phyloP scores from a whole-genome alignment of 2,888 invertebrate genomes.

The Mimas tiliae region DNA sequence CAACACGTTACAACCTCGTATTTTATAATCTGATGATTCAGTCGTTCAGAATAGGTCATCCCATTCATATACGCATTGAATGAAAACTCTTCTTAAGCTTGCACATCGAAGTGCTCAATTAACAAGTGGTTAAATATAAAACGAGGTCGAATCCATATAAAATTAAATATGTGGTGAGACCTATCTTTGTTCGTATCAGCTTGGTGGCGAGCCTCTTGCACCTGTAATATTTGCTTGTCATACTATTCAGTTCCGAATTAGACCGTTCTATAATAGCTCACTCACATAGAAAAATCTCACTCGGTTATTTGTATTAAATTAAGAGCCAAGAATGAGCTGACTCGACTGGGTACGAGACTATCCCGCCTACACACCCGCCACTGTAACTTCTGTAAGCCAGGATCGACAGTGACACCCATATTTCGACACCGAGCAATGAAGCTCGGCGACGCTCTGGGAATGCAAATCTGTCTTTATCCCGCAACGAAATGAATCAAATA shows the following conservation, averaged over 20 bases:
- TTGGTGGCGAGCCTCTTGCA: not conserved
- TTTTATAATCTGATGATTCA: slow-evolving; percentile 8
- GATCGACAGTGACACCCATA: too few species aligned
- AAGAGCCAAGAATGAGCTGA: too few species aligned
- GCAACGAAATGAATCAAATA: too few species aligned
- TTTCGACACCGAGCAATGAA: too few species aligned
- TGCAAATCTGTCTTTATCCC: too few species aligned
- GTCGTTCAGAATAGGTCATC: not conserved
- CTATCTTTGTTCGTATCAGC: not conserved
- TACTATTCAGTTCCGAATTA: slow-evolving; percentile 4
- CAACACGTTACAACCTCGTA: slow-evolving; percentile 21
- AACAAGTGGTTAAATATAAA: slow-evolving; percentile 27
- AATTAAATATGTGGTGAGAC: slow-evolving; percentile 4
- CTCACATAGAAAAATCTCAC: not conserved
- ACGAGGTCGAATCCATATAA: slow-evolving; percentile 25
- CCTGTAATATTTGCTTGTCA: not conserved
- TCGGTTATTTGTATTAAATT: too few species aligned
- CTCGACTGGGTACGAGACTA: too few species aligned
- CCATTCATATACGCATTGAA: not conserved
- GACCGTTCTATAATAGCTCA: not conserved
- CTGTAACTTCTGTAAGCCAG: too few species aligned
- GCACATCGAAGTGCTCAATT: slow-evolving; percentile 24
- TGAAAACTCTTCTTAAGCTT: slow-evolving; percentile 16
- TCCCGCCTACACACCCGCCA: too few species aligned
- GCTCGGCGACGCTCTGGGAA: too few species aligned